phyloP scores from a whole-genome alignment of 1,140 invertebrate species.

The Sipha flava region DNA sequence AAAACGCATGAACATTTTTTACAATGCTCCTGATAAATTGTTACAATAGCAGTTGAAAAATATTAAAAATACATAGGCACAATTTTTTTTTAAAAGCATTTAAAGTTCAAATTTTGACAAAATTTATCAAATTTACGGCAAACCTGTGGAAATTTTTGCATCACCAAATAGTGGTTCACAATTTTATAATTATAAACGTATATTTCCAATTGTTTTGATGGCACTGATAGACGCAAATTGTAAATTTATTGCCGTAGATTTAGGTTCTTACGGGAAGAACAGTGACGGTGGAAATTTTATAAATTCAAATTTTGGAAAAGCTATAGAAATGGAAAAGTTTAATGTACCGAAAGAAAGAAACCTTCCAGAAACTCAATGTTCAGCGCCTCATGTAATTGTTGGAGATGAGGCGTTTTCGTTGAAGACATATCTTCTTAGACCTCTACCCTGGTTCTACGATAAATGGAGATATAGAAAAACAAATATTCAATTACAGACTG shows the following conservation, averaged over 20 bases:
- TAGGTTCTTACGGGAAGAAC: slow-evolving; percentile 44
- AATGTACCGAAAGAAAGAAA: slow-evolving; percentile 39
- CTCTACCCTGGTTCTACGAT: slow-evolving; percentile 38
- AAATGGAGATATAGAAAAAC: slow-evolving; percentile 27
- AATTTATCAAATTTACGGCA: no score
- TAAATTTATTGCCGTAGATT: slow-evolving; percentile 41
- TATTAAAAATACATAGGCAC: no score
- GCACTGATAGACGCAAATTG: slow-evolving; percentile 38
- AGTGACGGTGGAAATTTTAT: slow-evolving; percentile 43
- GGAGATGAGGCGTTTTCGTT: slow-evolving; percentile 46
- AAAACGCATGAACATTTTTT: no score
- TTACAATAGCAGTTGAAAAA: no score
- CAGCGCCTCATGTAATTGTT: slow-evolving; percentile 41
- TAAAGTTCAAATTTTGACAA: no score
- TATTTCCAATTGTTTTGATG: slow-evolving; percentile 44
- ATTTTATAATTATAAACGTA: slow-evolving; percentile 49
- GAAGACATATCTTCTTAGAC: slow-evolving; percentile 42
- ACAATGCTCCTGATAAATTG: no score
- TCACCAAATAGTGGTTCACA: slow-evolving; percentile 41
- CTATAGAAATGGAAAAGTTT: slow-evolving; percentile 38
- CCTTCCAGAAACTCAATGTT: slow-evolving; percentile 36
- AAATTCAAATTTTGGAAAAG: slow-evolving; percentile 40
- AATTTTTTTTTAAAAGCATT: no score
- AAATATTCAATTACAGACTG: slow-evolving; percentile 45
- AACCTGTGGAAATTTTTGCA: slow-evolving; percentile 44